These are phyloP conservation scores for Hydriomena furcata DNA, from an alignment of 2,888 invertebrate species.

Conservation along the genomic window DNA sequence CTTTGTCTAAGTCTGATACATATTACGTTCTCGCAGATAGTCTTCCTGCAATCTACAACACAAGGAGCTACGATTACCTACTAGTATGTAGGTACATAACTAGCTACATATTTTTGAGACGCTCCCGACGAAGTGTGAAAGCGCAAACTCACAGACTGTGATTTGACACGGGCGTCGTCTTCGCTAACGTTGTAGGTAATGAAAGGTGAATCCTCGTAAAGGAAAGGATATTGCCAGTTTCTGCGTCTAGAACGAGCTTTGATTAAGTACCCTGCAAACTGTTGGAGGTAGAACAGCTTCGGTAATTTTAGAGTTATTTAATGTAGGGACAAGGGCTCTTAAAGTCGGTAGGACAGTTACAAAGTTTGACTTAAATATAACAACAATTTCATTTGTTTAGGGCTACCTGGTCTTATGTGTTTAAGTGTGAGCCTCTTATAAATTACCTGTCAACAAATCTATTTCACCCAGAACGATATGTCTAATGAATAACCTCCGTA, in stretches of 20 bases:
- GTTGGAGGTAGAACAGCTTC: background rate
- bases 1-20: no score
- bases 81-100: no score
- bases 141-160: conserved; percentile 10
- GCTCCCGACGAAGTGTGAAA: conserved; percentile 11
- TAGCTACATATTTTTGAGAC: background rate
- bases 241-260: conserved; percentile 34
- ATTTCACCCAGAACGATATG: no score
- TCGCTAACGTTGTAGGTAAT: conserved; percentile 14
- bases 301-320: conserved; percentile 10
- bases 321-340: background rate
- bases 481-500: no score
- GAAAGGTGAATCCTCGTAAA: conserved; percentile 37
- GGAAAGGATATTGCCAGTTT: conserved; percentile 38
- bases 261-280: conserved; percentile 28
- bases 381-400: conserved; percentile 1
- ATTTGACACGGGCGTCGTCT: conserved; percentile 15
- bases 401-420: background rate
- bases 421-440: background rate
- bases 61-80: background rate
- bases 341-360: background rate
- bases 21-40: no score
- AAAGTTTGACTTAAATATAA: background rate
- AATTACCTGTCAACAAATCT: no score
- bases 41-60: background rate